These are phyloP conservation scores for Bombus waltoni DNA, from an alignment of 1,140 invertebrate species.

Conservation along the genomic window DNA sequence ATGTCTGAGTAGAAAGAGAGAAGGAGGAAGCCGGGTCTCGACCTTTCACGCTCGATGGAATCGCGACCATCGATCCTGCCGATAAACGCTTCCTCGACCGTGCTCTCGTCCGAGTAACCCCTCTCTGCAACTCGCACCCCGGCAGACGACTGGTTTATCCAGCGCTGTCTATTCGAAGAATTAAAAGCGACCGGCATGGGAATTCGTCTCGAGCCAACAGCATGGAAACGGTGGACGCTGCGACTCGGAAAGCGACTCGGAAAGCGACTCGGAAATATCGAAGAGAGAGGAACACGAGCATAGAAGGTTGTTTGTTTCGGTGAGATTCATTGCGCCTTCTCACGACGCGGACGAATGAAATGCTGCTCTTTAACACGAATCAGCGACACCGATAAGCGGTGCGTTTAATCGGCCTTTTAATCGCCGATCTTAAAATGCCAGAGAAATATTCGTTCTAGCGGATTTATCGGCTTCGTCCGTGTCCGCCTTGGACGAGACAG, in stretches of 20 bases:
- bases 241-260: too few species aligned
- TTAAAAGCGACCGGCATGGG: background rate
- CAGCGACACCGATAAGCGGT: background rate
- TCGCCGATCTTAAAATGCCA: background rate
- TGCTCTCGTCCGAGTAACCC: background rate
- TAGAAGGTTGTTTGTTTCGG: background rate
- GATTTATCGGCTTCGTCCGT: background rate
- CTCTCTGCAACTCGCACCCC: background rate
- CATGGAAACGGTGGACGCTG: background rate
- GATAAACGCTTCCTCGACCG: background rate
- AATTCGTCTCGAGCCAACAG: background rate
- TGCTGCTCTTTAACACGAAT: constrained; percentile 24
- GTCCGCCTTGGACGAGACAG: background rate
- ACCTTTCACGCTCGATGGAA: constrained; percentile 12
- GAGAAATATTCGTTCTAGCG: background rate
- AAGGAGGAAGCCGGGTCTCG: constrained; percentile 1
- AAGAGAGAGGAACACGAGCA: background rate
- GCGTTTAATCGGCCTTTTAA: background rate
- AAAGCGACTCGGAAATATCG: too few species aligned
- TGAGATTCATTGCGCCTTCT: constrained; percentile 16
- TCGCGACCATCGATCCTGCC: constrained; percentile 13
- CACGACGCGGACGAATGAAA: background rate
- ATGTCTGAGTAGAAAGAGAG: background rate
- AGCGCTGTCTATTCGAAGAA: background rate
- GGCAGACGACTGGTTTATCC: background rate